Base-by-base conservation (phyloP, 2,888 invertebrate species). In the Halictus ligatus region DNA sequence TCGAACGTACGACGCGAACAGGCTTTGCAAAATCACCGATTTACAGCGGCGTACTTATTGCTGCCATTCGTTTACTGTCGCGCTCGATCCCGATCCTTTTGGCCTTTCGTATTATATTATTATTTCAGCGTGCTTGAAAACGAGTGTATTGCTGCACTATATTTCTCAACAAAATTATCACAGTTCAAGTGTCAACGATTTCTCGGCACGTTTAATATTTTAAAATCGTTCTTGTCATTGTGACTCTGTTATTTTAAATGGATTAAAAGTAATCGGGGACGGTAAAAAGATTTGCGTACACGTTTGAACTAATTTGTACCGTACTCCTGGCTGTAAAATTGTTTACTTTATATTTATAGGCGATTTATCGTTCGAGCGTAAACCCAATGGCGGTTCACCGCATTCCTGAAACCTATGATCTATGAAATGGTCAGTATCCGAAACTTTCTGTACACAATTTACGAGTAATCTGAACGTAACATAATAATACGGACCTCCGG, bases 291-390 rank as follows among this genome's bases (percentile, higher is more conserved):
- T 54, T 54, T 21, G n/a, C n/a, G 58, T 58, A 10, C 10, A n/a
- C 58, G n/a, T 54, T 54, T 10, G n/a, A 54, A n/a, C 7, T 21
- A 58, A 58, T 58, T n/a, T 58, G n/a, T n/a, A 58, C 12, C 58
- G n/a, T 4, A n/a, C n/a, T 58, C n/a, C 58, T 58, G 58, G n/a
- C n/a, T 58, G n/a, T 12, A 21, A n/a, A 58, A 58, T 58, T 58
- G 58, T 58, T 58, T 58, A n/a, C n/a, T n/a, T 58, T n/a, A n/a
- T n/a, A 10, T n/a, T 58, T 58, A 58, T 58, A n/a, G 58, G 58
- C n/a, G 58, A 58, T 58, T 58, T n/a, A 58, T 58, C n/a, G n/a
- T 58, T 58, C 7, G 7, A 64, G 29, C 29, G 29, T 29, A 29
- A 29, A 29, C 58, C 15, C 7, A 25, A 15, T 2, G 64, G 64